These are phyloP conservation scores for Sakesphorus luctuosus DNA, from an alignment of 2,113 vertebrate species.

Conservation along the genomic window DNA sequence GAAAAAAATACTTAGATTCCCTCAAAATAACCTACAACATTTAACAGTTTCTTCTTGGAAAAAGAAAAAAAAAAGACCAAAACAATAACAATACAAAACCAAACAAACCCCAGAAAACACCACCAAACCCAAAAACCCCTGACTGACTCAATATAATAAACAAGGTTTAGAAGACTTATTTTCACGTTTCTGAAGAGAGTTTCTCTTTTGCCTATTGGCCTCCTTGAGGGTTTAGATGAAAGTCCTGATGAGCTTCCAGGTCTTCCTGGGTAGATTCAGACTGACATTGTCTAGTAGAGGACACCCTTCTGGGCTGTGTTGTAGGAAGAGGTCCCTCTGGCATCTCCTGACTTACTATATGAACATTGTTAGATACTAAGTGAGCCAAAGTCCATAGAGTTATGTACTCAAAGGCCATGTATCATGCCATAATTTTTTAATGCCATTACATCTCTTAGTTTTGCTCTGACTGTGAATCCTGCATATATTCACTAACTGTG, in stretches of 20 bases:
- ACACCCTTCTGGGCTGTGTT: neutral
- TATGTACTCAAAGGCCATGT: neutral
- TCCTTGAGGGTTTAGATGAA: neutral
- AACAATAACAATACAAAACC: too few relatives aligned
- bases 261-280: neutral
- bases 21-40: neutral
- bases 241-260: neutral
- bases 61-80: neutral
- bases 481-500: neutral
- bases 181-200: neutral
- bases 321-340: neutral
- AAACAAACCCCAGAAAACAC: neutral
- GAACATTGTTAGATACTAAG: neutral
- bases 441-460: neutral
- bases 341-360: neutral
- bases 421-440: neutral
- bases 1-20: rapidly evolving
- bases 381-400: neutral
- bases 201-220: neutral
- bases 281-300: rapidly evolving
- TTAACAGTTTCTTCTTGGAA: neutral
- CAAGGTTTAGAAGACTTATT: neutral
- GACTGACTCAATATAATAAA: neutral
- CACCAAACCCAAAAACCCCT: neutral
- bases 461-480: neutral